Evolutionary conservation across 2,888 invertebrate genomes (phyloP), one percentile per base, ranked within the genome.

Genomic region (Tenthredo amoena): DNA sequence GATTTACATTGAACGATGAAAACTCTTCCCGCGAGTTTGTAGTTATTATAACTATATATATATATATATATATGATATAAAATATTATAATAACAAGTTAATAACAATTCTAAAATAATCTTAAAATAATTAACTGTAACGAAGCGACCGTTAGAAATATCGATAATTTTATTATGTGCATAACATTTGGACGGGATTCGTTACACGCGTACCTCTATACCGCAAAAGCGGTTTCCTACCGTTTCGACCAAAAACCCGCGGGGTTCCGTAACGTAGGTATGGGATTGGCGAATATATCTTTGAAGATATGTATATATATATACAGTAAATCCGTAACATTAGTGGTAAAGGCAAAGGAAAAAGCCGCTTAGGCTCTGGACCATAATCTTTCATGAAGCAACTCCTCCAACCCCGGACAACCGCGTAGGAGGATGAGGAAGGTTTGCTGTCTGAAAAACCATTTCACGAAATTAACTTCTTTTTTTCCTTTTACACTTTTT

Each of bases 371-470:
- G 62, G 62, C 62, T 62, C 62, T 21, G 62, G 62, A 62, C 62
- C 62, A 62, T 62, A 62, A 62, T 62, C 62, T 62, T 62, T 26
- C 62, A 62, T 12, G 62, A 62, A 62, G 62, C 62, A 62, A 62
- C 62, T 62, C 26, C 26, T 10, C 62, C 26, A 21, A 4, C 26
- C 12, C 26, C 12, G 26, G 26, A 26, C 62, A 26, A 62, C 62
- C 26, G 62, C 9, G 26, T 21, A 12, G 10, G 3, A 26, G 62
- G 18, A 34, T 12, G 15, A 71, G 26, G 34, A n/a, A 18, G 71
- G 71, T 71, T 71, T 34, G 18, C 71, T 37, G 34, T 37, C 34
- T 71, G 71, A 34, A 71, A 71, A 71, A 71, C 71, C 71, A 71
- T 71, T 71, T 37, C 34, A 12, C 71, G 71, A 37, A 71, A 71